Conservation (phyloP, 2,797 vertebrate genomes). For the Halcyon chelicuti region DNA sequence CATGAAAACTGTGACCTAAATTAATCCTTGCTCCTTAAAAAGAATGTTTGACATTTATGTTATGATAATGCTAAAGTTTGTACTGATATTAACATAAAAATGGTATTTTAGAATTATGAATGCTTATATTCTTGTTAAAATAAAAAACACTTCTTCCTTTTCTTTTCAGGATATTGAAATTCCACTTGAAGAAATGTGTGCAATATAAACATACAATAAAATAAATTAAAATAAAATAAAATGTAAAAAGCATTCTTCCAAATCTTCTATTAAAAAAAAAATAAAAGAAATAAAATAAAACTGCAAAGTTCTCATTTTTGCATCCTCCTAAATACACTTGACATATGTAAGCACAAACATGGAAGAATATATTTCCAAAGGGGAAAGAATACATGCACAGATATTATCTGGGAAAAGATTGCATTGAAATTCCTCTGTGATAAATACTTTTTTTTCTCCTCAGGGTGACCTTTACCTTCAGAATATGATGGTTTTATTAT, state of each 20-base stretch:
- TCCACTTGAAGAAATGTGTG: neutral
- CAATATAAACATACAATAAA: neutral
- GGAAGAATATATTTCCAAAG: slow-evolving; percentile 20
- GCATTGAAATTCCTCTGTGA: slow-evolving; percentile 59
- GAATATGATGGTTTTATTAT: slow-evolving; percentile 81
- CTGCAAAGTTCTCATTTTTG: neutral
- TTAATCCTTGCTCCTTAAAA: neutral
- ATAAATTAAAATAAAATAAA: neutral
- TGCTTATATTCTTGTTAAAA: neutral
- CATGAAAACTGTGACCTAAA: neutral
- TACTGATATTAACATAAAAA: neutral
- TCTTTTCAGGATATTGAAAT: slow-evolving; percentile 18
- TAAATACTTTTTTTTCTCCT: slow-evolving; percentile 62
- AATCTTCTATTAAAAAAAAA: neutral
- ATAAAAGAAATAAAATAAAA: neutral
- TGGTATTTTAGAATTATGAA: neutral
- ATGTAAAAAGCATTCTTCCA: neutral
- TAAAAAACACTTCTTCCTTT: neutral
- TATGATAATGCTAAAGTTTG: neutral
- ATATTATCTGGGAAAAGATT: slow-evolving; percentile 32
- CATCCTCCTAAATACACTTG: neutral
- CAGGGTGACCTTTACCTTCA: slow-evolving; percentile 82
- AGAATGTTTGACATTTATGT: neutral
- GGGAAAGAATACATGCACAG: slow-evolving; percentile 18
- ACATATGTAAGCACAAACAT: slow-evolving; percentile 15